Evolutionary conservation across 1,140 invertebrate genomes (phyloP), one percentile per base, ranked within the genome.

Genomic region (Drosophila tropicalis): DNA sequence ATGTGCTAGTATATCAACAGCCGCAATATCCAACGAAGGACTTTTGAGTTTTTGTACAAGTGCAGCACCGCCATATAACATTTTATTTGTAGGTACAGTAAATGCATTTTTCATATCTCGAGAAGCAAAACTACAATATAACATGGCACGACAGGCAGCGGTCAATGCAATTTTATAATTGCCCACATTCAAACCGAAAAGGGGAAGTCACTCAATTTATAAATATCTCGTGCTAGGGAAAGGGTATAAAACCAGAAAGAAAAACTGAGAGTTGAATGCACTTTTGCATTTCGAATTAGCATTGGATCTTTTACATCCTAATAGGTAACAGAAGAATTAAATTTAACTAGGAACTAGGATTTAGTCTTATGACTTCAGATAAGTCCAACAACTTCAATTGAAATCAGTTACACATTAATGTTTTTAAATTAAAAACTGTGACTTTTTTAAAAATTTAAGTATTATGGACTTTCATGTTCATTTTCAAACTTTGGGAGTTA

Each of bases 81-180:
- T 51, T 51, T 47, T 7, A 51, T 51, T 12, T 51, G 44, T 51
- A 47, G 19, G 44, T 56, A 41, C 32, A 58, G 29, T 57, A 34
- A 58, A 34, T 32, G n/a, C 56, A 76, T 61, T 67, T 84, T 84
- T 78, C 62, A 75, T 71, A 83, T 84, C 79, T 79, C 60, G 66
- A 67, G 40, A 61, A 19, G 70, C 63, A 58, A 67, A 82, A 54
- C 61, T 66, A 57, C 44, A 6, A 58, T 40, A 22, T 54, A 72
- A 57, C 71, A 74, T 74, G 70, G 62, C 71, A 40, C 61, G 70
- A 55, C 67, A 76, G 40, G 71, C 75, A 64, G 76, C 70, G 65
- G 67, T 79, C 75, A 82, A 69, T 79, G 79, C 71, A 54, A 72
- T 76, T 72, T 82, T 85, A 82, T 85, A 82, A 82, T 85, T 87